Conservation (phyloP, 1,140 invertebrate genomes). For the Calephelis nemesis region DNA sequence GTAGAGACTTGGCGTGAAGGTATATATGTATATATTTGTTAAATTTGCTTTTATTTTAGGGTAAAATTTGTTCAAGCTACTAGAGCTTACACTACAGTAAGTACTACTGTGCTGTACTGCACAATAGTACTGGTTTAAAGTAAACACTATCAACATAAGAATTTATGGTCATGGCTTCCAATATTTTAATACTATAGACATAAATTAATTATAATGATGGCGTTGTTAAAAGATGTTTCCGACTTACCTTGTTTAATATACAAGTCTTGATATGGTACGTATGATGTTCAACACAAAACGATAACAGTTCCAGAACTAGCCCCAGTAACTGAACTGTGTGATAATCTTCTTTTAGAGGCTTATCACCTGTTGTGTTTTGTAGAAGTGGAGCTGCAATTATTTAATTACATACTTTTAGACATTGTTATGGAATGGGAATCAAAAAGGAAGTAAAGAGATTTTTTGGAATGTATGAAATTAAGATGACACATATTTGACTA, state of each 20-base stretch:
- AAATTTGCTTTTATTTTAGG: too few species aligned
- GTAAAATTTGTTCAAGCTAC: too few species aligned
- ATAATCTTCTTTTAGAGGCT: conserved; percentile 94
- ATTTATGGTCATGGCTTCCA: too few species aligned
- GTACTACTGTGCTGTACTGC: too few species aligned
- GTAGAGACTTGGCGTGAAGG: too few species aligned
- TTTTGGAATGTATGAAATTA: not conserved
- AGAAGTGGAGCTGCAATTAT: conserved; percentile 88
- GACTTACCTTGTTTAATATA: conserved; percentile 91
- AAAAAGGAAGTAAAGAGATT: too few species aligned
- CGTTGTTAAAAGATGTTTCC: not conserved
- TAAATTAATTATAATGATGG: too few species aligned
- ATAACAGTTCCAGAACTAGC: conserved; percentile 95
- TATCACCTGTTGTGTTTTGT: conserved; percentile 93
- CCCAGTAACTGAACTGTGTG: conserved; percentile 97
- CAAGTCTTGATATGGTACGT: conserved; percentile 99
- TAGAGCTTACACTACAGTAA: too few species aligned
- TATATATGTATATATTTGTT: too few species aligned
- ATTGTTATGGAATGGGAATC: not conserved
- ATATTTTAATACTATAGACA: too few species aligned
- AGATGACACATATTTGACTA: not conserved
- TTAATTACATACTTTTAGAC: conserved; percentile 2
- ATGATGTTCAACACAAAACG: conserved; percentile 99
- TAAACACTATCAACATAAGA: too few species aligned
- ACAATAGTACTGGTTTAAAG: too few species aligned